phyloP scores from a whole-genome alignment of 1,140 invertebrate genomes.

The Harpegnathos saltator region DNA sequence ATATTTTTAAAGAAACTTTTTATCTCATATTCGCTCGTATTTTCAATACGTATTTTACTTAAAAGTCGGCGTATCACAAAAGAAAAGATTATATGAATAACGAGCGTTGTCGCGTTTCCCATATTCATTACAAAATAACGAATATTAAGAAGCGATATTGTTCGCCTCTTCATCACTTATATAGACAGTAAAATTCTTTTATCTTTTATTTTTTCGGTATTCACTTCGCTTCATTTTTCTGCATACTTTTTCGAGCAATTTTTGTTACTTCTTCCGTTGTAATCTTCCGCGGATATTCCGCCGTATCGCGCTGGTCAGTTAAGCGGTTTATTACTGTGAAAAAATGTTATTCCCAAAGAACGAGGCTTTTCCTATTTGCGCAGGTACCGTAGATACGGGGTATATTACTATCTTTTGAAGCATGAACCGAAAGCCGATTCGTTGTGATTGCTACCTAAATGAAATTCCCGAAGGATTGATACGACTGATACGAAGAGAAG shows the following conservation, averaged over 20 bases:
- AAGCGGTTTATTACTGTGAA: conserved; percentile 51
- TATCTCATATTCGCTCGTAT: not conserved
- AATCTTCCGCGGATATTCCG: not conserved
- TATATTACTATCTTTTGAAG: conserved; percentile 52
- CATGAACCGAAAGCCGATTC: conserved; percentile 60
- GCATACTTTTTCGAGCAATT: not conserved
- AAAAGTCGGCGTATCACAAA: conserved; percentile 9
- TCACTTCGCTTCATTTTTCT: not conserved
- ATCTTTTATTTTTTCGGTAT: not conserved
- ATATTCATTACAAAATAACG: not conserved
- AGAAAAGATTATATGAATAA: not conserved
- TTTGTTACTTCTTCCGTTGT: no score
- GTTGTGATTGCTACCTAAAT: conserved; percentile 51
- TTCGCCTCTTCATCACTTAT: not conserved
- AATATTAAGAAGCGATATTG: not conserved
- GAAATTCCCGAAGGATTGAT: conserved; percentile 26
- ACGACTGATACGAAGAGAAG: conserved; percentile 8
- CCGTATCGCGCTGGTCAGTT: not conserved
- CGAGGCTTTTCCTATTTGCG: conserved; percentile 1
- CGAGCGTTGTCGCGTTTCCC: not conserved
- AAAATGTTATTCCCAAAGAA: conserved; percentile 13
- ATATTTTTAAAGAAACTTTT: conserved; percentile 37
- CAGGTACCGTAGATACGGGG: conserved; percentile 1
- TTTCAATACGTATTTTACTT: conserved; percentile 13
- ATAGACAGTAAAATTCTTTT: conserved; percentile 2